Base-by-base conservation (phyloP, 2,888 invertebrate genomes). In the Galerucella nymphaeae region DNA sequence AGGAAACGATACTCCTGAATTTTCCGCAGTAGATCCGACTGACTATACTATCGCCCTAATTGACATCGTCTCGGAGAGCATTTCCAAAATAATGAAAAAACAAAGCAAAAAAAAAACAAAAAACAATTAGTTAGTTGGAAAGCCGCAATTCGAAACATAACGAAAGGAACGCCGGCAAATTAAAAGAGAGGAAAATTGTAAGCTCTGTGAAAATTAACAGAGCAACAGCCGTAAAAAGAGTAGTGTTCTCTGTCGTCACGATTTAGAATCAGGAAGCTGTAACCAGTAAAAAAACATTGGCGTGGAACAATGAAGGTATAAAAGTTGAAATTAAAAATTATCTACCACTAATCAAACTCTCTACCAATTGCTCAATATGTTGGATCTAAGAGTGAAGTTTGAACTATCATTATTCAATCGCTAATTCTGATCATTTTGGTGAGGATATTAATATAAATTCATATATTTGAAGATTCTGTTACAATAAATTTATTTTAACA, bases 181-280 rank as follows among this genome's bases (percentile, higher is more conserved):
- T 67, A 67, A 67, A 67, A 67, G 67, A 67, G 67, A 67, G 59
- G 48, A 77, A 74, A 74, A 71, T 67, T 74, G 64, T 64, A 63
- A 73, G 70, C 72, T 70, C 69, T 65, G 73, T 50, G 68, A 71
- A 69, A 77, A 76, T 76, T 74, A 75, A 75, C 76, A 75, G 55
- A 72, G 62, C 72, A 70, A 66, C 73, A 70, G 75, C 72, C 64
- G 76, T 77, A 79, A 79, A 79, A 75, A 78, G 70, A 75, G 61
- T 41, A 8, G 61, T 62, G 61, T 62, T n/a, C 58, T 30, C 23
- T 41, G 18, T 61, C 41, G 42, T 62, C 61, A 62, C 61, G 61
- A 42, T 16, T 16, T 16, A 42, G 42, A 42, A 62, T 13, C 61
- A 62, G 61, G 61, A 42, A 62, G 61, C 18, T 16, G 9, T 62